Evolutionary conservation across 2,797 vertebrate species (phyloP), one percentile per base, ranked within the genome.

Genomic region (Hippocampus kuda): DNA sequence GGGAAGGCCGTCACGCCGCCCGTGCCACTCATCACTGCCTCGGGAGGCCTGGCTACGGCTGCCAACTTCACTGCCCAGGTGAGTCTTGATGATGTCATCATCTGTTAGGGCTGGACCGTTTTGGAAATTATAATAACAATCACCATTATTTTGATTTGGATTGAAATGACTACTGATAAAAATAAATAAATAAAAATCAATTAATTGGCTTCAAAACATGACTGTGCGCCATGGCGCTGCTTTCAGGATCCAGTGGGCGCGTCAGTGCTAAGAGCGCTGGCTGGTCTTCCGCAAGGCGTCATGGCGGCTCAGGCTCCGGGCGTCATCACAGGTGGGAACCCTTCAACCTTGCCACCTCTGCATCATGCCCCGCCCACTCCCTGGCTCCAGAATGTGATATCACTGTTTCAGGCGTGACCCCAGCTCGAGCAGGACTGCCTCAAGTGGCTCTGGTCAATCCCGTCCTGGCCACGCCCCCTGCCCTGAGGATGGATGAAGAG

Each of bases 11-110:
- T 99, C 80, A 99, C 97, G 0, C 97, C 97, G 0, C 97, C 97
- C 0, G 98, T 98, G 93, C 95, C 97, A 0, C 90, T 99, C 41
- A 91, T 98, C 74, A 95, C 95, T 4, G 96, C 96, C 0, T 95
- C 97, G 0, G 96, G 96, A 73, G 96, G 96, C 63, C 85, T 99
- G 64, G 95, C 97, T 0, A 95, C 96, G 66, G 98, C 96, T 0
- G 96, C 96, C 71, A 99, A 99, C 88, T 98, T 98, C 81, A 99
- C 97, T 0, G 97, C 95, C 64, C 97, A 99, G 96, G 97, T 97
- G 49, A 7, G 49, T 51, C 49, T 15, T 16, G 46, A 48, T 48
- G 46, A 48, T 48, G 46, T 48, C 46, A 48, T 48, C 46, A 38
- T 34, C 34, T 38, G 34, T 38, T 38, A 38, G 34, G 34, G 34